phyloP scores from a whole-genome alignment of 2,113 vertebrate species.

The Cyanocitta stelleri region DNA sequence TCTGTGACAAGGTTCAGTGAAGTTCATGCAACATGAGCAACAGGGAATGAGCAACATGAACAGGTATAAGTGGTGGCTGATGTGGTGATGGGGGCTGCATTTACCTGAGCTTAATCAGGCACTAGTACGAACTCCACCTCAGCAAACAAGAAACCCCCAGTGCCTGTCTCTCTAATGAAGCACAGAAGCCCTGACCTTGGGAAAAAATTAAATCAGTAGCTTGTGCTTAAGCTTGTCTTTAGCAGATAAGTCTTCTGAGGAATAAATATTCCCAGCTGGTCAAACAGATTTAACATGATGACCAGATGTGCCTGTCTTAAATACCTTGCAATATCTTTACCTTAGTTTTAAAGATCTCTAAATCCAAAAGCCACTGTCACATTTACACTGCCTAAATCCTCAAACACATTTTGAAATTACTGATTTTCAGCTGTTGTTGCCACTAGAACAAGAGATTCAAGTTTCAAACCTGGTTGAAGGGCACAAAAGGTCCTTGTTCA shows the following conservation, averaged over 20 bases:
- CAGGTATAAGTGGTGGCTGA: neutral
- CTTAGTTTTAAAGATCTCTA: neutral
- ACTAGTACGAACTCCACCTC: neutral
- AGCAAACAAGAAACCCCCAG: neutral
- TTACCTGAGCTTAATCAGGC: neutral
- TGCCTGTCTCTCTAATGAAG: neutral
- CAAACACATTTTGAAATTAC: neutral
- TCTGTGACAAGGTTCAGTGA: neutral
- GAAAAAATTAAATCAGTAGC: neutral
- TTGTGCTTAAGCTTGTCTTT: neutral
- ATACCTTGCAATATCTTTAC: neutral
- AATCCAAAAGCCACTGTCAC: neutral
- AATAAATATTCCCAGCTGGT: neutral
- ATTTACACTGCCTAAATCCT: neutral
- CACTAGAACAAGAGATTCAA: neutral
- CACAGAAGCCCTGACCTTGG: neutral
- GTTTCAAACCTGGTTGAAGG: neutral
- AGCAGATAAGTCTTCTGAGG: neutral
- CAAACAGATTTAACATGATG: neutral
- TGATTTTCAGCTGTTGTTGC: neutral
- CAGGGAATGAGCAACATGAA: neutral
- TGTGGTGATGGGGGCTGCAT: neutral
- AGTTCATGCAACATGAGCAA: neutral
- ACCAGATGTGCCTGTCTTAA: neutral
- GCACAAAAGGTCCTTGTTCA: neutral